Base-by-base conservation (phyloP, 2,113 vertebrate genomes). In the Syngnathoides biaculeatus region DNA sequence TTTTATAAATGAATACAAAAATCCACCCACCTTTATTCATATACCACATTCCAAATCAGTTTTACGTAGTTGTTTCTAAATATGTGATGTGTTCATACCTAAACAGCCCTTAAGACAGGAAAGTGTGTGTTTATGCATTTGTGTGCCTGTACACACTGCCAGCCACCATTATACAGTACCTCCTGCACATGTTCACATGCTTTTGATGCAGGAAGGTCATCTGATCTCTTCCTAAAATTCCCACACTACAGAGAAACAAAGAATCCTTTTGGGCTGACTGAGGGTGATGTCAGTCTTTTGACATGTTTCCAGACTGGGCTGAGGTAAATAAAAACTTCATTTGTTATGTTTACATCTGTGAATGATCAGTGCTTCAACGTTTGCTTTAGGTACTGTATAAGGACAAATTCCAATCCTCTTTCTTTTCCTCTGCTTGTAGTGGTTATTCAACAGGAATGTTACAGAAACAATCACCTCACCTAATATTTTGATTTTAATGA, bases 121-220 rank as follows among this genome's bases (percentile, higher is more conserved):
- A 67, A 61, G 61, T 60, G 26, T 48, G 43, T 45, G 1, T 61
- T 39, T 39, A 38, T 59, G 58, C 72, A 73, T 67, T 30, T 71
- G 26, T 72, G 48, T 53, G 24, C 52, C 35, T 26, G 65, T 67
- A 22, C 15, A 69, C 59, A 42, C 6, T 76, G 27, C 43, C 69
- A 64, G 58, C 15, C 30, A 47, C 20, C 67, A 56, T 71, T 61
- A 59, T 61, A n/a, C n/a, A n/a, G n/a, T n/a, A 55, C 56, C 58
- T 67, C 72, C 48, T 61, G 24, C 67, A 68, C 81, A 74, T 77
- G 80, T 85, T 80, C 47, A 65, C 50, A 72, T 66, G 71, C 48
- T 47, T 62, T 71, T 42, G 57, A 59, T 69, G 72, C 73, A 52
- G 67, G n/a, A 78, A 60, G 60, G 73, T 47, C 5, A 3, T n/a